Evolutionary conservation across 2,888 invertebrate species (phyloP), one percentile per base, ranked within the genome.

Genomic region (Blera fallax): DNA sequence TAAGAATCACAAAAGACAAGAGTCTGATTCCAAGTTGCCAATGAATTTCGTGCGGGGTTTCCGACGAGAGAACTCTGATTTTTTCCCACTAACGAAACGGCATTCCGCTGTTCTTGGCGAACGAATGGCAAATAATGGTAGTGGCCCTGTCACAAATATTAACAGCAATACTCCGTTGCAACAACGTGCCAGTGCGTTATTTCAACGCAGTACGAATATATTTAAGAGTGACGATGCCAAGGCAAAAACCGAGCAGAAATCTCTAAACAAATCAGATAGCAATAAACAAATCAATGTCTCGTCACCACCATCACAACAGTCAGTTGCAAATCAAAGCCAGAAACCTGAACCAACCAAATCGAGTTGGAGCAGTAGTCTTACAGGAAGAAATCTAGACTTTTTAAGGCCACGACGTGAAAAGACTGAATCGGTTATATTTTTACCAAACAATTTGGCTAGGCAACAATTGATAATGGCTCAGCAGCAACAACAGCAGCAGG

Each of bases 341-440:
- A 80, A 77, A 76, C 76, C 77, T 73, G 84, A 87, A 29, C 88
- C 90, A 43, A 87, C 88, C 77, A 92, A 91, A 76, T 88, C 91
- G 73, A 90, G 89, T 87, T 90, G 91, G 91, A 88, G 89, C 72
- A 91, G 87, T 88, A 93, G 88, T 92, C 89, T 89, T 90, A 91
- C 81, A 88, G 90, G 85, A 87, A 89, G 73, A 87, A 92, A 89
- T 89, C 91, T 89, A 88, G 92, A 92, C 90, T 93, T 94, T 87
- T 91, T 95, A 88, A 94, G 94, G 89, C 96, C 96, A 64, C 94
- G 97, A 90, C 94, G 97, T 89, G 97, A 97, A 94, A 97, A 97
- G 93, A 97, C 97, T 90, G 97, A 97, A 93, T 97, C 96, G 83
- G 96, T 96, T 92, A 96, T 97, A 91, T 95, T 96, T 89, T 94